Conservation (phyloP, 2,888 invertebrate genomes). For the Melinaea menophilus region DNA sequence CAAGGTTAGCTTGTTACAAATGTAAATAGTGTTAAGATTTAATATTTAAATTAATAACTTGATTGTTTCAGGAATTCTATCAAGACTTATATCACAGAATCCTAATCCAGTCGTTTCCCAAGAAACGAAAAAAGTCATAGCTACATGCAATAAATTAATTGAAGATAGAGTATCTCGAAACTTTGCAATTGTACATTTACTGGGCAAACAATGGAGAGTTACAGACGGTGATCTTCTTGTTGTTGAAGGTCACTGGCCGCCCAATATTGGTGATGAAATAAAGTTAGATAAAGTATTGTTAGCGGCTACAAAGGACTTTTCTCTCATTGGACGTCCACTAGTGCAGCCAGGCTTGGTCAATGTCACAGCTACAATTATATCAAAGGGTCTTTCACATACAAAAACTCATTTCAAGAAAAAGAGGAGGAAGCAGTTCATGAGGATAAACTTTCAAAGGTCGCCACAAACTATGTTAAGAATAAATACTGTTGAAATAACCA, state of each 20-base stretch:
- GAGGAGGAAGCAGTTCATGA: conserved; percentile 86
- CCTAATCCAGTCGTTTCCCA: conserved; percentile 45
- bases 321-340: conserved; percentile 87
- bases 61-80: conserved; percentile 58
- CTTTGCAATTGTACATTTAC: conserved; percentile 89
- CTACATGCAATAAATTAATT: conserved; percentile 81
- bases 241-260: conserved; percentile 90
- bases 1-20: conserved; percentile 44
- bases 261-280: conserved; percentile 87
- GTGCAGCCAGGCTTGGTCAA: conserved; percentile 84
- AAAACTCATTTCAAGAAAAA: conserved; percentile 87
- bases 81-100: conserved; percentile 56
- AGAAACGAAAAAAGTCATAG: conserved; percentile 74
- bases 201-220: conserved; percentile 91
- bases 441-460: conserved; percentile 83
- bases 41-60: conserved; percentile 3
- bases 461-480: conserved; percentile 87
- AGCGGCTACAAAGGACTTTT: conserved; percentile 88
- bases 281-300: conserved; percentile 89
- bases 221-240: conserved; percentile 91
- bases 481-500: conserved; percentile 81
- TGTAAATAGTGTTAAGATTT: not conserved
- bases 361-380: conserved; percentile 89
- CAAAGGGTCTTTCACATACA: conserved; percentile 89
- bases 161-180: conserved; percentile 78